phyloP scores from a whole-genome alignment of 2,797 vertebrate genomes.

The Echeneis naucrates region DNA sequence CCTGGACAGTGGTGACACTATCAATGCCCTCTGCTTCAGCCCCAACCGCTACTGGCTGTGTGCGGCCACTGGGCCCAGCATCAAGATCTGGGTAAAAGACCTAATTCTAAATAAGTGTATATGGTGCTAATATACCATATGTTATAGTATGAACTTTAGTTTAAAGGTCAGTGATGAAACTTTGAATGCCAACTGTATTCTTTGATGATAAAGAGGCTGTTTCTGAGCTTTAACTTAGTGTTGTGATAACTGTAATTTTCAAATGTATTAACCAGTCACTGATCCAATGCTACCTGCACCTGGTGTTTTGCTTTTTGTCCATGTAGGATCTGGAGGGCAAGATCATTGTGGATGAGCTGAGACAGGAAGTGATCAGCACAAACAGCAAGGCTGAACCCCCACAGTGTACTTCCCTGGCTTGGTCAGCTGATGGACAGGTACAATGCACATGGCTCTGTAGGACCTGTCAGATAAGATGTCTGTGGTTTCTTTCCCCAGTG shows the following conservation, averaged over 20 bases:
- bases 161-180: slow-evolving; percentile 77
- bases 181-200: slow-evolving; percentile 80
- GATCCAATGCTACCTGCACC: neutral
- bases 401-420: slow-evolving; percentile 94
- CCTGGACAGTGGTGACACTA: slow-evolving; percentile 94
- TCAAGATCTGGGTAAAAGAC: slow-evolving; percentile 94
- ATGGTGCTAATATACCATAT: neutral
- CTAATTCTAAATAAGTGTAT: neutral
- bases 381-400: slow-evolving; percentile 96
- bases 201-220: slow-evolving; percentile 90
- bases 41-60: slow-evolving; percentile 99
- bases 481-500: slow-evolving; percentile 67
- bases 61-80: slow-evolving; percentile 96
- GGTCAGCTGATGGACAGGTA: slow-evolving; percentile 98
- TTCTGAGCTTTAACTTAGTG: slow-evolving; percentile 79
- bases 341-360: slow-evolving; percentile 96
- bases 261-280: neutral
- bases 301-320: neutral
- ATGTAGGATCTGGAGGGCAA: slow-evolving; percentile 95
- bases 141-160: neutral
- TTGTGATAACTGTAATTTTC: neutral
- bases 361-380: slow-evolving; percentile 97
- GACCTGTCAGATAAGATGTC: neutral
- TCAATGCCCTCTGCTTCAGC: slow-evolving; percentile 97
- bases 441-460: neutral